Percentiles rank a stretch among this genome's conserved stretches.
Evolutionary conservation across 1,140 invertebrate genomes (phyloP).

Genomic region (Nasonia longicornis): DNA sequence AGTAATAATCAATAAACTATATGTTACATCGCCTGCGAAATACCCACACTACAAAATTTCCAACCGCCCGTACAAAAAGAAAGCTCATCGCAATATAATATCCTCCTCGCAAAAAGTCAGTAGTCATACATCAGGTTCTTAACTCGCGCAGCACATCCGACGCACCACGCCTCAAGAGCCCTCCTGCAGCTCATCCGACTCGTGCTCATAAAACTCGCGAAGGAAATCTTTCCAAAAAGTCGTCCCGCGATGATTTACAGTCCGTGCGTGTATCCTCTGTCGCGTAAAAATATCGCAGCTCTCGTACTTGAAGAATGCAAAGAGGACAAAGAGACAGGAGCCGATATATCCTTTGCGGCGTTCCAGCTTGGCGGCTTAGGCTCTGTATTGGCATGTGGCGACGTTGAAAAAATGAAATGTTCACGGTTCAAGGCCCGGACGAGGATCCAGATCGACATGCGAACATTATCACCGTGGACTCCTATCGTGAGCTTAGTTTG

Average conservation of each 20-base stretch:
- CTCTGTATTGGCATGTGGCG: background rate
- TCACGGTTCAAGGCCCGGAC: background rate
- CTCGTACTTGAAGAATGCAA: background rate
- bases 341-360: background rate
- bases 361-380: background rate
- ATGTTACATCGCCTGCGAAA: too few species aligned
- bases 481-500: too few species aligned
- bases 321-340: background rate
- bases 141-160: too few species aligned
- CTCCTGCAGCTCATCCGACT: background rate
- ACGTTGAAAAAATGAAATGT: background rate
- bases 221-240: background rate
- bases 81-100: too few species aligned
- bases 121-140: background rate
- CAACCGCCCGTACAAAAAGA: too few species aligned
- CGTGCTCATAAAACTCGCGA: background rate
- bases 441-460: background rate
- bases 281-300: background rate
- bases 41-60: too few species aligned
- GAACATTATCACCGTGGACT: too few species aligned
- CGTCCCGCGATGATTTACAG: background rate
- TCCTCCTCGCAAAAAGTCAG: background rate
- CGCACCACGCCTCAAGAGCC: background rate
- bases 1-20: too few species aligned
- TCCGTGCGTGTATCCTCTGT: background rate